Evolutionary conservation across 1,140 invertebrate genomes (phyloP), one percentile per base, ranked within the genome.

Genomic region (Drosophila serrata): DNA sequence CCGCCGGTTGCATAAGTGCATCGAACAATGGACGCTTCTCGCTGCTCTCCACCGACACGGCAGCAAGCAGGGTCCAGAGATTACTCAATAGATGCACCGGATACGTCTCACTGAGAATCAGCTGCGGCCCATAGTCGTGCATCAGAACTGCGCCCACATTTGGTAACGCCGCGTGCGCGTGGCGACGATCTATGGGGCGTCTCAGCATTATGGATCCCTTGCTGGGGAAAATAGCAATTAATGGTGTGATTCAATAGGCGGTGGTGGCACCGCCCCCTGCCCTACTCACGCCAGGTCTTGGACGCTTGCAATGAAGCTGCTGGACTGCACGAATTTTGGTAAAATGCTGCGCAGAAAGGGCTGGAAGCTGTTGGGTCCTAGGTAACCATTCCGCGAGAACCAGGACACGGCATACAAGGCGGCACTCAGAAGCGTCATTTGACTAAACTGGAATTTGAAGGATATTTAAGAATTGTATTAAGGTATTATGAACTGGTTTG

Each of bases 81-180:
- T 77, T 79, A 13, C 81, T 85, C 9, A 93, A 56, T 31, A 93
- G 51, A 31, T 88, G 82, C 40, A 92, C 77, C 33, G 90, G 62
- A 88, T 91, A 93, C 12, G 79, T 76, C 65, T 93, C 85, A 22
- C 74, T 73, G 12, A 93, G 51, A 39, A 93, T 79, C 39, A 93
- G 53, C 61, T 90, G 85, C 8, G 92, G 92, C 0, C 91, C 82
- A 51, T 65, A 61, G 22, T 90, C 69, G 40, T 88, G 75, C 65
- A 81, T 79, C 31, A 92, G 39, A 8, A 93, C 80, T 22, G 92
- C 64, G 17, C 92, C 91, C 33, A 92, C 73, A 81, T 93, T 92
- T 9, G 90, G 90, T 51, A 93, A 42, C 22, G 92, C 69, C 11
- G 82, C 45, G 39, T 92, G 90, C 12, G 80, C 64, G 46, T 79